Percentiles rank a stretch among this genome's conserved stretches.
Evolutionary conservation across 1,140 invertebrate species (phyloP).

Genomic region (Drosophila pseudoobscura): DNA sequence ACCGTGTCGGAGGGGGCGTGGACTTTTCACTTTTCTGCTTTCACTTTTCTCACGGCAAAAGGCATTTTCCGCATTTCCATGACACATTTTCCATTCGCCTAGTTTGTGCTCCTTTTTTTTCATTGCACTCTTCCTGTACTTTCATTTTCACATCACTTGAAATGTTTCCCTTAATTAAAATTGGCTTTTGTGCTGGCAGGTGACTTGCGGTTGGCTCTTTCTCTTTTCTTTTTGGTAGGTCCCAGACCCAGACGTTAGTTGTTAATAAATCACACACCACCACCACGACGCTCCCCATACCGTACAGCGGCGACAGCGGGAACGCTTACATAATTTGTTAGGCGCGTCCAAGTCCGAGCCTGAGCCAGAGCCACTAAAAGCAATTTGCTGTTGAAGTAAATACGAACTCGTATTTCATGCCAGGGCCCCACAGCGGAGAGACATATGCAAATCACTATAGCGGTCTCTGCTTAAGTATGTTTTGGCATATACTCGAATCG

Average conservation of each 20-base stretch:
- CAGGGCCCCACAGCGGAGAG: constrained; percentile 43
- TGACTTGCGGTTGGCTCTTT: constrained; percentile 16
- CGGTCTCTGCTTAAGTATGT: constrained; percentile 20
- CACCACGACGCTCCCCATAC: background rate
- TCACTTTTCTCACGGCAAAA: constrained; percentile 21
- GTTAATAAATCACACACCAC: constrained; percentile 56
- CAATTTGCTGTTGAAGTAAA: constrained; percentile 70
- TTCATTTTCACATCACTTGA: constrained; percentile 8
- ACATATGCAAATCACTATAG: constrained; percentile 57
- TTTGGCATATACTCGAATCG: background rate
- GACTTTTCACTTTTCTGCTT: constrained; percentile 26
- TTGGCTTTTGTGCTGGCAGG: constrained; percentile 26
- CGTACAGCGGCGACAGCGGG: constrained; percentile 16
- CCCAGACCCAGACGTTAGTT: constrained; percentile 21
- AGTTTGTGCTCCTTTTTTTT: constrained; percentile 15
- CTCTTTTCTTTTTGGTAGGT: constrained; percentile 17
- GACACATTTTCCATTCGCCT: constrained; percentile 29
- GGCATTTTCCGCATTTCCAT: constrained; percentile 37
- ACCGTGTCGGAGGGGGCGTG: constrained; percentile 1
- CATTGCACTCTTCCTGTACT: constrained; percentile 28
- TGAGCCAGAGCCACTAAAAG: constrained; percentile 51
- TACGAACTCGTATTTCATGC: constrained; percentile 72
- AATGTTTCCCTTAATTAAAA: constrained; percentile 61
- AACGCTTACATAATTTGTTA: constrained; percentile 64
- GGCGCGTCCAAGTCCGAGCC: constrained; percentile 34